A percentile compares a stretch with the other conserved stretches of the same genome.
Conservation (phyloP, 2,113 vertebrate species). For the Elaphurus davidianus region DNA sequence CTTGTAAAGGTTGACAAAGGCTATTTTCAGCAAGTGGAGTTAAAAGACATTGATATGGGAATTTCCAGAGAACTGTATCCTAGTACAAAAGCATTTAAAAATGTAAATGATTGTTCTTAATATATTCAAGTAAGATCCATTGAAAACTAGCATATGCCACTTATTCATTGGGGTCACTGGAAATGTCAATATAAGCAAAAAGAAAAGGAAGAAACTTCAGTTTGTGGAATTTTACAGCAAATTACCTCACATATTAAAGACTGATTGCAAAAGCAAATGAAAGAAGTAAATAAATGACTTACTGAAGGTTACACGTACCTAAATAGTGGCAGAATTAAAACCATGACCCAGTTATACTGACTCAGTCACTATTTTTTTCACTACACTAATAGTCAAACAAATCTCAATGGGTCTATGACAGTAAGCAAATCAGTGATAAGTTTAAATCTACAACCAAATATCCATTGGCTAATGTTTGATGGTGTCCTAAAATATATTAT, state of each 20-base stretch:
- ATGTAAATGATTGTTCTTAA: background rate
- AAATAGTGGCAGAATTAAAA: background rate
- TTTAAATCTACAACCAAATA: background rate
- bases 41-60: background rate
- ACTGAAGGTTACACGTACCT: background rate
- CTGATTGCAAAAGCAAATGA: background rate
- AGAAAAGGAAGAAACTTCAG: background rate
- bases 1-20: background rate
- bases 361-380: background rate
- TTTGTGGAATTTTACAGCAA: background rate
- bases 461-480: background rate
- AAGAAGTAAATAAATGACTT: background rate
- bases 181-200: background rate
- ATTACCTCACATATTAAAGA: background rate
- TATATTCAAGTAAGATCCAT: background rate
- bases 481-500: background rate
- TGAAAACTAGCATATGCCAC: background rate
- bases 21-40: background rate
- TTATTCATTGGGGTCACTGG: background rate
- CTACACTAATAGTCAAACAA: background rate
- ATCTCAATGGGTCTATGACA: background rate
- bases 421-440: background rate
- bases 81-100: background rate
- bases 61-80: background rate
- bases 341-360: background rate